phyloP scores from a whole-genome alignment of 2,888 invertebrate genomes.

The Camponotus fellah region DNA sequence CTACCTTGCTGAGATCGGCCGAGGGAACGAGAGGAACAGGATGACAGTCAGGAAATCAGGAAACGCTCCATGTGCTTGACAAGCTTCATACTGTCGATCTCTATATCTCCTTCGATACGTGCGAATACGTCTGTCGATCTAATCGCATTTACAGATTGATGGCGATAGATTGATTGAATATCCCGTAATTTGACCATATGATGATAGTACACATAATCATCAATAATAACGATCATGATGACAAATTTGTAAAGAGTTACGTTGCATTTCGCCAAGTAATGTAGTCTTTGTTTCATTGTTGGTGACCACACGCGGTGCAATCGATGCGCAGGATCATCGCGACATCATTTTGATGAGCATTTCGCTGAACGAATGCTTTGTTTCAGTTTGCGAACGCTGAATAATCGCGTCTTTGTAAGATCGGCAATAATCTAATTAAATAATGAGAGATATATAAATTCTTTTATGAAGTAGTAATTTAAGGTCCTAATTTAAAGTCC shows the following conservation, averaged over 20 bases:
- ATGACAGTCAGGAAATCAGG: constrained; percentile 50
- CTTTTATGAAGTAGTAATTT: neutral
- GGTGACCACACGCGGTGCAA: constrained; percentile 69
- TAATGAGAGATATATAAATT: neutral
- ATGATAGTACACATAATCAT: constrained; percentile 41
- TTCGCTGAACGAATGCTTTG: constrained; percentile 69
- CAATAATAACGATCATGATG: constrained; percentile 65
- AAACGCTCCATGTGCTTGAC: constrained; percentile 46
- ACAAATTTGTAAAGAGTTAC: constrained; percentile 49
- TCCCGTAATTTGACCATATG: constrained; percentile 41
- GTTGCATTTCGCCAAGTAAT: constrained; percentile 64
- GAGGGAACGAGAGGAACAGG: constrained; percentile 26
- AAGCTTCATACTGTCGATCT: constrained; percentile 20
- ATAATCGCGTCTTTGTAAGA: neutral
- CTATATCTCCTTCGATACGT: constrained; percentile 20
- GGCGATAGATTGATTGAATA: constrained; percentile 17
- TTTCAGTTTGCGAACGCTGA: constrained; percentile 64
- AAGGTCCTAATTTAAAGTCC: no score
- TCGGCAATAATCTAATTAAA: constrained; percentile 48
- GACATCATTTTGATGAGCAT: constrained; percentile 32
- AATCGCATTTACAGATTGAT: constrained; percentile 36
- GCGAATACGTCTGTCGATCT: constrained; percentile 19
- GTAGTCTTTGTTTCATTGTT: constrained; percentile 62
- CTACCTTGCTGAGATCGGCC: constrained; percentile 41
- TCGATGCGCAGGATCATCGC: constrained; percentile 55